Conservation (phyloP, 1,140 invertebrate species). For the Scaptomyza hsui region DNA sequence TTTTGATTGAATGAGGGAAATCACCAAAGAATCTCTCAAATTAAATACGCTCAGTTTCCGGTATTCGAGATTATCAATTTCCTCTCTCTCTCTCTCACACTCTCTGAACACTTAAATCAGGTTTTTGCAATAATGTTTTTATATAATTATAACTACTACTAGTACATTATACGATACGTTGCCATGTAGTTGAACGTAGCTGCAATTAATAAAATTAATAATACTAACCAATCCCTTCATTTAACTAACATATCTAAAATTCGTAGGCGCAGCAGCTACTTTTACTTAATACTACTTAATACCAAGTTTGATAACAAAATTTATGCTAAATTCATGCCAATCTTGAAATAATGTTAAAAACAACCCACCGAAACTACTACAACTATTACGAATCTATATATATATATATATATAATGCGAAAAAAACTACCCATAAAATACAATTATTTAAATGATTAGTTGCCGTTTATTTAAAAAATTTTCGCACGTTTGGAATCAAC, state of each 20-base stretch:
- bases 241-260: slow-evolving; percentile 14
- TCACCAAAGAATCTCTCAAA: slow-evolving; percentile 16
- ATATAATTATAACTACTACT: slow-evolving; percentile 11
- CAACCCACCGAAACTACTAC: neutral
- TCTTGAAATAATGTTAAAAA: slow-evolving; percentile 16
- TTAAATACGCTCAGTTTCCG: slow-evolving; percentile 1
- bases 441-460: slow-evolving; percentile 70
- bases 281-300: neutral
- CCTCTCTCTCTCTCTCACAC: neutral
- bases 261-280: slow-evolving; percentile 21
- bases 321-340: slow-evolving; percentile 43
- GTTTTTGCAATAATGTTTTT: slow-evolving; percentile 7
- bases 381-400: neutral
- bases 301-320: slow-evolving; percentile 14
- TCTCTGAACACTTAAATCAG: neutral
- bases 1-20: slow-evolving; percentile 51
- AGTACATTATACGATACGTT: slow-evolving; percentile 11
- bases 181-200: slow-evolving; percentile 41
- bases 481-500: slow-evolving; percentile 40
- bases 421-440: slow-evolving; percentile 32
- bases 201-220: slow-evolving; percentile 25
- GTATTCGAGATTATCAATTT: slow-evolving; percentile 16
- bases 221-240: slow-evolving; percentile 31
- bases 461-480: slow-evolving; percentile 60
- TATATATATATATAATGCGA: slow-evolving; percentile 3